Base-by-base conservation (phyloP, 2,797 vertebrate genomes). In the Myotis findleyi region DNA sequence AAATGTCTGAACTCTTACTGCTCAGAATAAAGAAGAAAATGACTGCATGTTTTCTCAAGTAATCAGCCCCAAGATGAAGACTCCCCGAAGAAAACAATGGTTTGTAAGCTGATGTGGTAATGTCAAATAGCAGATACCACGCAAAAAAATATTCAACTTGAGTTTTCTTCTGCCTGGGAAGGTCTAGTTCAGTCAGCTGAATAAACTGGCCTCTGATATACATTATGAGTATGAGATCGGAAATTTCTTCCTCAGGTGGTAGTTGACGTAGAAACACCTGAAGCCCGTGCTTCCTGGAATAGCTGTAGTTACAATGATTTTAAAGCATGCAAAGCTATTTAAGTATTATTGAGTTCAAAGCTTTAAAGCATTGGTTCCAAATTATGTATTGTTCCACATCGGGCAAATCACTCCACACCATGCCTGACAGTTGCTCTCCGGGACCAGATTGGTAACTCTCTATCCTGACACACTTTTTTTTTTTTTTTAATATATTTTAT, bases 1-100 rank as follows among this genome's bases (percentile, higher is more conserved):
- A 93, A 96, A 17, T 23, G 62, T 96, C 87, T 96, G 73, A 96
- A 89, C 53, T 75, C 82, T 86, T 93, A 84, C 38, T 57, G 77
- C 79, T 91, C 36, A 23, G 41, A 68, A 92, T 87, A 69, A 20
- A 55, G 81, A 96, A 80, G 13, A 66, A 84, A 95, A 87, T 64
- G 6, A 10, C 17, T 57, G 2, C 41, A 72, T 14, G 44, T 79
- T 89, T 96, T 77, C 47, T 55, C 36, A 69, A 87, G 51, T 57
- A 96, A 81, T 94, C 47, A 89, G 49, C 21, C 59, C 49, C 14
- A 64, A 92, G 57, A 86, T 72, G n/a, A 87, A 92, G 49, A 79
- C 25, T 64, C 18, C 38, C 33, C 14, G 51, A 53, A 59, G 71
- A 49, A 95, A 96, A 90, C 41, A 90, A 6, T 30, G 72, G 9